Evolutionary conservation across 2,797 vertebrate species (phyloP).

Genomic region (Spheniscus humboldti): DNA sequence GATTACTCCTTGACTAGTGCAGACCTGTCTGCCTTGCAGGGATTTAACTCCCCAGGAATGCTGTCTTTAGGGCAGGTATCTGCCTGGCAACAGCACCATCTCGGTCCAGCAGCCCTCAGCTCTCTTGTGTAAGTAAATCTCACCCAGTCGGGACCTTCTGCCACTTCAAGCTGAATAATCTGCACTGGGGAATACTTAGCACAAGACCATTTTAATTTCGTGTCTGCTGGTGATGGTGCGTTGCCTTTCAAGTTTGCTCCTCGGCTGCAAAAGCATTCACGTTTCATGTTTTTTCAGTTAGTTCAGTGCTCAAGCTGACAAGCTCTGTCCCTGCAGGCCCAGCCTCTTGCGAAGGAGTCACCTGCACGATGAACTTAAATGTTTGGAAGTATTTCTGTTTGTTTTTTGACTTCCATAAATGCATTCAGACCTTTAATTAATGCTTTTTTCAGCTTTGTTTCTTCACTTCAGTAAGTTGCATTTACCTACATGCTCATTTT

Average conservation of each 20-base stretch:
- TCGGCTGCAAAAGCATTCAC: rapidly evolving
- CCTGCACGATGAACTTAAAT: neutral
- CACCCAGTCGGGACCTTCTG: neutral
- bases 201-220: rapidly evolving
- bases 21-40: conserved; percentile 94
- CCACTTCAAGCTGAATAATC: neutral
- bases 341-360: neutral
- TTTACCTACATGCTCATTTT: neutral
- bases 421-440: neutral
- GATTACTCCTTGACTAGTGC: conserved; percentile 97
- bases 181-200: neutral
- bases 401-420: neutral
- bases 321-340: neutral
- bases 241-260: neutral
- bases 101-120: conserved; percentile 93
- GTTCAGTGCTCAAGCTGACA: neutral
- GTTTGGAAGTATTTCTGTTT: neutral
- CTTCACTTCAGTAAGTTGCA: neutral
- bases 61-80: conserved; percentile 95
- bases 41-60: conserved; percentile 92
- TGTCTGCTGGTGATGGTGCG: rapidly evolving
- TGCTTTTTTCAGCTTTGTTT: neutral
- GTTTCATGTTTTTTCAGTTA: rapidly evolving
- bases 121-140: conserved; percentile 93
- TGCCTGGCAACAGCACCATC: conserved; percentile 98